A percentile compares a stretch with the other conserved stretches of the same genome.
Evolutionary conservation across 2,113 vertebrate species (phyloP).

Genomic region (Elgaria multicarinata): DNA sequence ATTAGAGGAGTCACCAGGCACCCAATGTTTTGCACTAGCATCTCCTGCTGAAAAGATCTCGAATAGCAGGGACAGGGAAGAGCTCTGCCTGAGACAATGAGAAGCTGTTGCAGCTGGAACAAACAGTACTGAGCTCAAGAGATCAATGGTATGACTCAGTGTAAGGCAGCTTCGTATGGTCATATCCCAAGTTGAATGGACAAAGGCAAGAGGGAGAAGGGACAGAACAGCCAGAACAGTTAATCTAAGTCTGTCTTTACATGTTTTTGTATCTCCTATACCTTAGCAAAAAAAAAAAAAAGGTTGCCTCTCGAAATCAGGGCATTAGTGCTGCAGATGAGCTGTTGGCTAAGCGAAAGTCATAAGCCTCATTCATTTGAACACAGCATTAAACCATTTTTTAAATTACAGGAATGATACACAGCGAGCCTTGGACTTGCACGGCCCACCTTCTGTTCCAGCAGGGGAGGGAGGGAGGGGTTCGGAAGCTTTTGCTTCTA

Average conservation of each 20-base stretch:
- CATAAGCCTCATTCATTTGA: neutral
- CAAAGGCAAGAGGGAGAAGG: constrained; percentile 11
- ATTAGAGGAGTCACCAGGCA: neutral
- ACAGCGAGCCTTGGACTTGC: neutral
- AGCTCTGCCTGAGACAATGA: neutral
- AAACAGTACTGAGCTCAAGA: neutral
- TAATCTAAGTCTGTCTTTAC: neutral
- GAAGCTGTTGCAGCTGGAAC: neutral
- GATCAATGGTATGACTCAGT: neutral
- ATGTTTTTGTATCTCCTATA: no score
- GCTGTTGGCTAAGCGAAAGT: neutral
- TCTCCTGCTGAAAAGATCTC: neutral
- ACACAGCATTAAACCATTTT: neutral
- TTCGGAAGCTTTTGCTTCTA: neutral
- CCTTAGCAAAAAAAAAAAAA: no score
- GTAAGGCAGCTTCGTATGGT: neutral
- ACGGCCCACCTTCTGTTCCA: neutral
- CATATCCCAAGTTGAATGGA: neutral
- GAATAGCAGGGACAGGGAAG: no score
- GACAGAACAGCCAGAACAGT: neutral
- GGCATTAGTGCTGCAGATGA: neutral
- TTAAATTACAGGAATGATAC: neutral
- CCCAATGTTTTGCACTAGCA: neutral
- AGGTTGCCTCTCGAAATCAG: neutral
- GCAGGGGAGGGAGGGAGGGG: neutral